Evolutionary conservation across 2,113 vertebrate species (phyloP), one percentile per base, ranked within the genome.

Genomic region (Oncorhynchus tshawytscha): DNA sequence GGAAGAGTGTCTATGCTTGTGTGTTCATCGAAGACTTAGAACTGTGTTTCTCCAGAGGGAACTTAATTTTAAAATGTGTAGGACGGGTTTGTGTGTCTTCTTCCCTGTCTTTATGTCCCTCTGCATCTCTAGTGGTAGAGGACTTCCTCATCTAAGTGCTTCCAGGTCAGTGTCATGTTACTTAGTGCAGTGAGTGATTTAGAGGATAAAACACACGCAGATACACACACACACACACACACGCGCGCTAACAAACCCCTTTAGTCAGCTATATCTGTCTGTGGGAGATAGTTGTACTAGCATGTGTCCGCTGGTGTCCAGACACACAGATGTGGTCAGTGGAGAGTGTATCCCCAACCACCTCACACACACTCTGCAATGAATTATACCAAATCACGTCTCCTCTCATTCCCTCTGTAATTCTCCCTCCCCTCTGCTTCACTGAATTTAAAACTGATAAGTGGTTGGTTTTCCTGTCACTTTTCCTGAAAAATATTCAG

Each of bases 391-490:
- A 20, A 57, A 65, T 31, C 29, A 45, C 16, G 0, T 45, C 9
- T 45, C 39, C 39, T 11, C 39, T 45, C 39, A 11, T 45, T 45
- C 9, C 39, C 39, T 9, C 39, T 45, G 22, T 57, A 8, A 27
- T 25, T 45, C 9, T 4, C 12, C 49, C 54, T 45, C 39, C 20
- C 5, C 31, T 27, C 57, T 67, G 39, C 11, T n/a, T 67, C 65
- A 48, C 57, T 29, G 48, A 64, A 72, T 78, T 73, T 31, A 24
- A 73, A 82, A 75, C 39, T 79, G 79, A 71, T 77, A 70, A 78
- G 72, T 69, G 73, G 54, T 82, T 72, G 71, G 70, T 79, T 79
- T 82, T 24, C 27, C 57, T 67, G 76, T 85, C 45, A 67, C 74
- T 7, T 51, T 64, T 39, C 11, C 13, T 73, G 29, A 73, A 72